phyloP scores from a whole-genome alignment of 2,113 vertebrate genomes.

The Tachysurus vachellii region DNA sequence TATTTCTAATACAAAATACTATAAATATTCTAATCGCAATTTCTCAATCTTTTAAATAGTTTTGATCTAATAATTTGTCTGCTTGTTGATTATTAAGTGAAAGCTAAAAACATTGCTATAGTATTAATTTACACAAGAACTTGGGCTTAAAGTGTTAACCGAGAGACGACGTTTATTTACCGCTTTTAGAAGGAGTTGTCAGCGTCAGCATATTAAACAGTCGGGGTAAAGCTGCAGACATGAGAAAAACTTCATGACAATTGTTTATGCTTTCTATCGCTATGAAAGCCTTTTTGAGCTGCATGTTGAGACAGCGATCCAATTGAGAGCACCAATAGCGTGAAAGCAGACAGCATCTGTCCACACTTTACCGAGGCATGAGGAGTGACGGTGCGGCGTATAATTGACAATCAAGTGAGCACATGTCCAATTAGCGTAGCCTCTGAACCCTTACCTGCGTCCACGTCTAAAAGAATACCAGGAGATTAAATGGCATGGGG shows the following conservation, averaged over 20 bases:
- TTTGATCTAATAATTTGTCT: not conserved
- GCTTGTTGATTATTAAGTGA: not conserved
- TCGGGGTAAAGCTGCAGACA: no score
- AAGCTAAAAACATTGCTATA: not conserved
- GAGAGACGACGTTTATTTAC: no score
- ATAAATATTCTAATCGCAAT: not conserved
- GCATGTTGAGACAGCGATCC: not conserved
- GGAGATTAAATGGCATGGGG: not conserved
- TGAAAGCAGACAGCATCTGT: not conserved
- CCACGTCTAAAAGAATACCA: not conserved
- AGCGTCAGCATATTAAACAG: no score
- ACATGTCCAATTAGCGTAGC: not conserved
- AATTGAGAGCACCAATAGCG: not conserved
- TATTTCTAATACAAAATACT: no score
- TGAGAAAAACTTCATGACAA: no score
- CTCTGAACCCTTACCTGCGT: not conserved
- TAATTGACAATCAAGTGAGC: constrained; percentile 3
- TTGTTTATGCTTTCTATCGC: no score
- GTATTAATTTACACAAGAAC: no score
- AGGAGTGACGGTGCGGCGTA: not conserved
- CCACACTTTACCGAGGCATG: not conserved
- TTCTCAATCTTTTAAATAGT: not conserved
- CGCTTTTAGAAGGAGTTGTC: no score
- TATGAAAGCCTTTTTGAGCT: not conserved
- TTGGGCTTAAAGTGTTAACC: no score